These are phyloP conservation scores for Allobates femoralis DNA, from an alignment of 2,797 vertebrate species.

Conservation along the genomic window DNA sequence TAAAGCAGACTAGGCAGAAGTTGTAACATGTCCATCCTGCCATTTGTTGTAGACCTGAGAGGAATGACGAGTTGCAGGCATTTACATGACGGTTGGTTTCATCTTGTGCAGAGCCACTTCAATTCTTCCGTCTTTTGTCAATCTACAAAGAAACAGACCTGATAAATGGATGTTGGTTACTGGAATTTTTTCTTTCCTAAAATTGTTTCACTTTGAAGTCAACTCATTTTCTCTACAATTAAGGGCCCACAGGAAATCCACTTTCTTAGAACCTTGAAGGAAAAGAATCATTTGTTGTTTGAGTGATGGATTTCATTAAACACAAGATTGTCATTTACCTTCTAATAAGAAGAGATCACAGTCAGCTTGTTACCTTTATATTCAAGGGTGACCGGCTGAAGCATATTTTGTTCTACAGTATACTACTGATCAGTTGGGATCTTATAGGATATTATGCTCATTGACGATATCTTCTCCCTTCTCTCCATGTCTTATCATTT, in stretches of 20 bases:
- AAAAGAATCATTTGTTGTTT: slow-evolving; percentile 18
- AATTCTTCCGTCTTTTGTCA: background rate
- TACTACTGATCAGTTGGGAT: background rate
- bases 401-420: background rate
- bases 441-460: background rate
- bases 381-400: too few relatives aligned
- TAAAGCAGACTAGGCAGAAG: background rate
- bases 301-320: slow-evolving; percentile 19
- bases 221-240: slow-evolving; percentile 23
- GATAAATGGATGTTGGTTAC: slow-evolving; percentile 9
- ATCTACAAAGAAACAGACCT: slow-evolving; percentile 38
- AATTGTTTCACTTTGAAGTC: slow-evolving; percentile 28
- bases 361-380: background rate
- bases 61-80: slow-evolving; percentile 29
- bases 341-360: background rate
- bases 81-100: slow-evolving; percentile 18
- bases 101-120: slow-evolving; percentile 25
- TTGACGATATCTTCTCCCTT: background rate
- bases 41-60: slow-evolving; percentile 5
- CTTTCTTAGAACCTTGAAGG: slow-evolving; percentile 11
- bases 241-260: slow-evolving; percentile 24
- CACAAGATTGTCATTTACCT: background rate
- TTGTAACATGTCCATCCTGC: slow-evolving; percentile 15
- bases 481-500: background rate
- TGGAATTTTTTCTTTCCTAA: slow-evolving; percentile 28